Evolutionary conservation across 2,113 vertebrate species (phyloP).

Genomic region (Erpornis zantholeuca): DNA sequence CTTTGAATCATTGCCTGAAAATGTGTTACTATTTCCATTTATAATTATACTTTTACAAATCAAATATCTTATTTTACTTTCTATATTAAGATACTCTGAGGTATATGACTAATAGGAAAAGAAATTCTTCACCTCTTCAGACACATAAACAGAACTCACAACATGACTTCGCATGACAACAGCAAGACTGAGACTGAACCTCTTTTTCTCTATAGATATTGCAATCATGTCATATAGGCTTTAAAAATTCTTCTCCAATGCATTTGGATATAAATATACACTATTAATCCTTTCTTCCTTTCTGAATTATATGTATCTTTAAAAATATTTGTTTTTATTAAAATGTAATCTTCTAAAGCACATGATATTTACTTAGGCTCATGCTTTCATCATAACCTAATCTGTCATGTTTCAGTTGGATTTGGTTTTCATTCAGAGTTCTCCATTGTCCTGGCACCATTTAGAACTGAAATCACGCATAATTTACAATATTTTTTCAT

Average conservation of each 20-base stretch:
- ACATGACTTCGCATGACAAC: neutral
- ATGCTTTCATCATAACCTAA: conserved; percentile 8
- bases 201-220: neutral
- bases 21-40: neutral
- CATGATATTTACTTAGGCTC: neutral
- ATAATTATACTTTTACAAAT: neutral
- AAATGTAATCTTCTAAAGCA: conserved; percentile 12
- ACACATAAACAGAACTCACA: neutral
- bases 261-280: neutral
- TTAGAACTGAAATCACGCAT: neutral
- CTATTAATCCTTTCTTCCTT: neutral
- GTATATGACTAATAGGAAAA: neutral
- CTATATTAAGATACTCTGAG: neutral
- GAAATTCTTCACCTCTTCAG: neutral
- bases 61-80: neutral
- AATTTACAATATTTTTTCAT: neutral
- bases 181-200: neutral
- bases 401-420: neutral
- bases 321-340: conserved; percentile 30
- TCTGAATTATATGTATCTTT: neutral
- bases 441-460: neutral
- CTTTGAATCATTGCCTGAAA: neutral
- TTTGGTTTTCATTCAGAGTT: neutral
- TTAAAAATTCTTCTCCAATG: neutral
- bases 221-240: neutral